These are phyloP conservation scores for Monopterus albus DNA, from an alignment of 2,113 vertebrate species.

Conservation along the genomic window DNA sequence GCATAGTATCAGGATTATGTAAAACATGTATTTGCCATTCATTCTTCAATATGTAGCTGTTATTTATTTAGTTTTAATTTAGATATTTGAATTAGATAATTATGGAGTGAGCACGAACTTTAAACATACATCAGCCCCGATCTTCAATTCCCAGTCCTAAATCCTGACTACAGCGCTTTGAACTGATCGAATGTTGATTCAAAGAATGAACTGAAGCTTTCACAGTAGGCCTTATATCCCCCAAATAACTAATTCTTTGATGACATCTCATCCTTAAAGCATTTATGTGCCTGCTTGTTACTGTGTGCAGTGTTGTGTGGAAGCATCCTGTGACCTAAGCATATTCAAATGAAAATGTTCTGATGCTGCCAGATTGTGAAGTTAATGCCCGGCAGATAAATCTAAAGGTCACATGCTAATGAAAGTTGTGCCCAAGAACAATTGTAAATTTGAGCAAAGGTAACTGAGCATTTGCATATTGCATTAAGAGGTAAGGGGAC, in stretches of 20 bases:
- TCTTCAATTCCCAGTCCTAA: background rate
- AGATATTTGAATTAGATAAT: no score
- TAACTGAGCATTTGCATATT: background rate
- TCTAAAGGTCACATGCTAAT: background rate
- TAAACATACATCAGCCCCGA: background rate
- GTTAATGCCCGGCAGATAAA: background rate
- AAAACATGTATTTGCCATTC: constrained; percentile 45
- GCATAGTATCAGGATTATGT: constrained; percentile 55
- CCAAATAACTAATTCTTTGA: constrained; percentile 40
- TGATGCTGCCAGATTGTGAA: background rate
- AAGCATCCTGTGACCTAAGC: constrained; percentile 5
- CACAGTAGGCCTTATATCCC: background rate
- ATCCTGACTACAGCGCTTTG: constrained; percentile 9
- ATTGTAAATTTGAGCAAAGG: background rate
- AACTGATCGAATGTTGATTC: constrained; percentile 17
- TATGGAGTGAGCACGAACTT: constrained; percentile 6
- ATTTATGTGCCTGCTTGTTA: constrained; percentile 24
- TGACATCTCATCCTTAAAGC: constrained; percentile 49
- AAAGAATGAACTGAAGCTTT: constrained; percentile 25
- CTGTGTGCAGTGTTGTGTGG: background rate
- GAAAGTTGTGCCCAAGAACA: background rate
- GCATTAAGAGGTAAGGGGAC: no score
- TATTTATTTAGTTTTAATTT: no score
- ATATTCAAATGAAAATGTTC: background rate
- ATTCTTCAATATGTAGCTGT: no score